A percentile compares a stretch with the other conserved stretches of the same genome.
Evolutionary conservation across 2,113 vertebrate genomes (phyloP).

Genomic region (Pipa parva): DNA sequence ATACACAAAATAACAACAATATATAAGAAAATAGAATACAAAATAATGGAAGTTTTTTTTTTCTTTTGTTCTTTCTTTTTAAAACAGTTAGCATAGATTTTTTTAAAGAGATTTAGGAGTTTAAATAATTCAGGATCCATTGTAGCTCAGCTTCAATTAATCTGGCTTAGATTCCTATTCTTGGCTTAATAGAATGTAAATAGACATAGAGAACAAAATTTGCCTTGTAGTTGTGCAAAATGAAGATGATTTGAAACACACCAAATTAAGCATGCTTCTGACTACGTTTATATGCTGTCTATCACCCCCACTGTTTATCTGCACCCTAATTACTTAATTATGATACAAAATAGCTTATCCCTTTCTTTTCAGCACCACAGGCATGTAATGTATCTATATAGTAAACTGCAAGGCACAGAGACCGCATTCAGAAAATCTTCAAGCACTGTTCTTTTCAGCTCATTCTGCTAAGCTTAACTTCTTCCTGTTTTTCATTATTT

Average conservation of each 20-base stretch:
- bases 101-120: background rate
- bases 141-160: slow-evolving; percentile 39
- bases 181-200: slow-evolving; percentile 43
- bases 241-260: slow-evolving; percentile 36
- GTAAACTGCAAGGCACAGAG: background rate
- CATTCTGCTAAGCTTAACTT: no score
- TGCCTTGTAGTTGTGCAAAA: slow-evolving; percentile 37
- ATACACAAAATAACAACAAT: no score
- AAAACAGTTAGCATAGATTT: no score
- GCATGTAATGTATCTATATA: slow-evolving; percentile 24
- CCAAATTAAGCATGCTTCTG: slow-evolving; percentile 33
- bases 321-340: slow-evolving; percentile 39
- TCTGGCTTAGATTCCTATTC: slow-evolving; percentile 37
- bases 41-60: no score
- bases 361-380: slow-evolving; percentile 18
- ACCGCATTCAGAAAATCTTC: no score
- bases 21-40: no score
- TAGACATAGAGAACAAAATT: slow-evolving; percentile 31
- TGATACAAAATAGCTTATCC: slow-evolving; percentile 31
- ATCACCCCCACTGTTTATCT: slow-evolving; percentile 38
- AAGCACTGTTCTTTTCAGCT: no score
- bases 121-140: slow-evolving; percentile 40
- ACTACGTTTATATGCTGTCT: slow-evolving; percentile 24
- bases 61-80: no score
- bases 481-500: no score